Conservation (phyloP, 2,888 invertebrate genomes). For the Tricholauxania praeusta region DNA sequence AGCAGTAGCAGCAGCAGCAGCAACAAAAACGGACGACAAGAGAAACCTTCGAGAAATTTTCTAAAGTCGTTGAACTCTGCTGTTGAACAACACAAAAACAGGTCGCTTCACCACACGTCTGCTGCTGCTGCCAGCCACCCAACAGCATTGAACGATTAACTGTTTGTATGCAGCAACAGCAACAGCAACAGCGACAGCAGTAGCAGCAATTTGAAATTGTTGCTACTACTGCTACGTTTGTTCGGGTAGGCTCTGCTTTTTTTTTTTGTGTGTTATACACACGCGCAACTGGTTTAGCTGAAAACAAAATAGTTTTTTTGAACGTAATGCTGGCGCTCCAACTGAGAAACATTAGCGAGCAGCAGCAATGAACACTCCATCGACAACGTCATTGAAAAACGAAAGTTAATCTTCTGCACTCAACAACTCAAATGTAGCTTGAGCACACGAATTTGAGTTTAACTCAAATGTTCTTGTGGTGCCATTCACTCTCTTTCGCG, state of each 20-base stretch:
- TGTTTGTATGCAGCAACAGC: slow-evolving; percentile 12
- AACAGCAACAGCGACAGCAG: neutral
- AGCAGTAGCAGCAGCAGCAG: slow-evolving; percentile 6
- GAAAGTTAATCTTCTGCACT: slow-evolving; percentile 59
- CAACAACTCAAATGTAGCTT: neutral
- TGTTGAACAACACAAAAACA: slow-evolving; percentile 4
- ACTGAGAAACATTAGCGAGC: neutral
- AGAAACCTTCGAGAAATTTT: slow-evolving; percentile 67
- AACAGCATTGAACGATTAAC: slow-evolving; percentile 3
- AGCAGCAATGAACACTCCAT: neutral
- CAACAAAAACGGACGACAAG: slow-evolving; percentile 8
- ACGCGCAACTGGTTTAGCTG: slow-evolving; percentile 1
- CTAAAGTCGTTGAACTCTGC: slow-evolving; percentile 64
- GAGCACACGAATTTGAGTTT: slow-evolving; percentile 10
- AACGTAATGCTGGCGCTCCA: slow-evolving; percentile 9
- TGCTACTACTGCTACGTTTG: slow-evolving; percentile 5
- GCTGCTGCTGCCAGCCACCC: neutral
- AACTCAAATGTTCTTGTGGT: neutral
- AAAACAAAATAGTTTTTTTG: neutral
- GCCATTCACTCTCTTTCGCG: neutral
- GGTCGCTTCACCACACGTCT: slow-evolving; percentile 14
- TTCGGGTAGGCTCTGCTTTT: slow-evolving; percentile 6
- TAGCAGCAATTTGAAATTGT: slow-evolving; percentile 21
- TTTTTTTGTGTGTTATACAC: neutral
- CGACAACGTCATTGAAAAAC: slow-evolving; percentile 66